phyloP scores from a whole-genome alignment of 2,888 invertebrate species.

The Epinotia brunnichana region DNA sequence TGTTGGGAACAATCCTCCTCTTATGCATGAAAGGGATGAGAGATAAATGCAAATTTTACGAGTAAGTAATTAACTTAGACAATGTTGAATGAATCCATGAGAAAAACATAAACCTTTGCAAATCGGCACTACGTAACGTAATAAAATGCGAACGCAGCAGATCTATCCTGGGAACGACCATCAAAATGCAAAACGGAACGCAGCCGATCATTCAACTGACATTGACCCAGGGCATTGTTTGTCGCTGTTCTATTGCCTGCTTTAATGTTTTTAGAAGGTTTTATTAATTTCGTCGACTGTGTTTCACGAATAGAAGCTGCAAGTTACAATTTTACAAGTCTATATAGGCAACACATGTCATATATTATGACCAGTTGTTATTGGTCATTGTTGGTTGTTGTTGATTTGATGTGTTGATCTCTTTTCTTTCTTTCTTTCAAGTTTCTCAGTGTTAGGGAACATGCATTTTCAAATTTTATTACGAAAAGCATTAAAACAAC shows the following conservation, averaged over 20 bases:
- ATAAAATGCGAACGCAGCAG: constrained; percentile 46
- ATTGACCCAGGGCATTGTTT: constrained; percentile 36
- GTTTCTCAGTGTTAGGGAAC: no score
- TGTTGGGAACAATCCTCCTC: no score
- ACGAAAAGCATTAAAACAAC: no score
- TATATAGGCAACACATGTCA: no score
- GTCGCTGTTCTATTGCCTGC: not conserved
- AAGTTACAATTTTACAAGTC: no score
- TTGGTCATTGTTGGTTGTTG: no score
- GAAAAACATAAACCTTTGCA: not conserved
- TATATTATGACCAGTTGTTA: no score
- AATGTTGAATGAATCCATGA: not conserved
- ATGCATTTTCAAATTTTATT: no score
- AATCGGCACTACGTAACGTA: not conserved
- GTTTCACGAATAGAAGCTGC: no score
- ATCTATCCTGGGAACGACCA: constrained; percentile 50
- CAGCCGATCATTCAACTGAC: constrained; percentile 54
- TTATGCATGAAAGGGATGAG: no score
- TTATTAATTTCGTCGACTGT: not conserved
- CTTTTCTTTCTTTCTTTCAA: no score
- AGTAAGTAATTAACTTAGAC: constrained; percentile 1
- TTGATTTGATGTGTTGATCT: no score
- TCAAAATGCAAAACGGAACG: constrained; percentile 46
- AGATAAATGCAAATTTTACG: not conserved
- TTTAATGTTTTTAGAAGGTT: not conserved